Evolutionary conservation across 2,888 invertebrate species (phyloP), one percentile per base, ranked within the genome.

Genomic region (Abrostola triplasia): DNA sequence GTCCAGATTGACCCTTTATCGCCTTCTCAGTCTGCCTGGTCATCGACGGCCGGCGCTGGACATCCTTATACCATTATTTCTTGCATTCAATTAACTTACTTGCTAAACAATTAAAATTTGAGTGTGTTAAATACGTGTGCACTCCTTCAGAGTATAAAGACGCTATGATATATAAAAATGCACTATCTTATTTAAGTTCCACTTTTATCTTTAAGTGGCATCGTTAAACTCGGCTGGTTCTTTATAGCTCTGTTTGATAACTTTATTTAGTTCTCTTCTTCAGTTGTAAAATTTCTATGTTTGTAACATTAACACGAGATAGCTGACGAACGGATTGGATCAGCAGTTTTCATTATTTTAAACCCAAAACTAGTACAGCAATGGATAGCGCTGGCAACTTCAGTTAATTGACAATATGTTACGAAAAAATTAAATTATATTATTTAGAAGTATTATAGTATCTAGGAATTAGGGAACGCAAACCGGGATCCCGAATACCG

Each of bases 281-380:
- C 44, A 62, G 41, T 69, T 24, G 50, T 70, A 41, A 55, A 74
- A 74, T 69, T 69, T 55, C 56, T 47, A 54, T 70, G 63, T 48
- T 54, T 63, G 41, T 8, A 10, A 24, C 38, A 40, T 53, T 40
- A 12, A 35, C 38, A 37, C 40, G 4, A 40, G 58, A 53, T 24
- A 0, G 24, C 8, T 47, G 7, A 47, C 13, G 13, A 47, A 47
- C 13, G 8, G 44, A 47, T 47, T 24, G 44, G 9, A 47, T 47
- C 24, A 13, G 12, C 12, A 0, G 44, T 47, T 24, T 24, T 9
- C 44, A 24, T 24, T 47, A 24, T 5, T 9, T 5, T 13, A 47
- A 24, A 7, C 42, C 12, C 1, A 7, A 42, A 2, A 7, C 12
- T 1, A 12, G 12, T 12, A 12, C 0, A 42, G 12, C 12, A 12